Conservation (phyloP, 1,140 invertebrate genomes). For the Anthonomus grandis region DNA sequence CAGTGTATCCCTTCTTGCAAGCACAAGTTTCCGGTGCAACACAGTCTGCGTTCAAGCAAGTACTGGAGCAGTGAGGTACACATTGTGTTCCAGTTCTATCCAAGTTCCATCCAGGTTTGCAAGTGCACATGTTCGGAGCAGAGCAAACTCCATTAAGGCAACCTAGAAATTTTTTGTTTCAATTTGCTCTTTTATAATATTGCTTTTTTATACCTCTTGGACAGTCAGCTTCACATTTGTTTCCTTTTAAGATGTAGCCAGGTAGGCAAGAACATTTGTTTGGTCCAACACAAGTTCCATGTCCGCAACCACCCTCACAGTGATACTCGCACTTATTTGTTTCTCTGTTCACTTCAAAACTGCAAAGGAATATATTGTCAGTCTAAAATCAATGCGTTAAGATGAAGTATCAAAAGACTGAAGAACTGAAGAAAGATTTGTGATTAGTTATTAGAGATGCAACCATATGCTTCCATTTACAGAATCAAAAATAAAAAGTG, state of each 20-base stretch:
- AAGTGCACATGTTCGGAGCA: constrained; percentile 52
- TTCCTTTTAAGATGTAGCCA: constrained; percentile 46
- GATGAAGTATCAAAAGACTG: too few relatives aligned
- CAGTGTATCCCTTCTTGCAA: constrained; percentile 49
- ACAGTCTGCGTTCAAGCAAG: constrained; percentile 56
- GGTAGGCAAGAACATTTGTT: constrained; percentile 54
- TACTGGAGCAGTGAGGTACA: constrained; percentile 51
- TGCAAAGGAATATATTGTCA: constrained; percentile 29
- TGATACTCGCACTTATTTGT: constrained; percentile 40
- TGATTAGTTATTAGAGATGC: too few relatives aligned
- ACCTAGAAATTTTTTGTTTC: constrained; percentile 8
- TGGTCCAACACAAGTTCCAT: constrained; percentile 51
- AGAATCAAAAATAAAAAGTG: too few relatives aligned
- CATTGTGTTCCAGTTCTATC: constrained; percentile 51
- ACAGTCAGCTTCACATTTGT: constrained; percentile 58
- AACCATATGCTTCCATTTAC: too few relatives aligned
- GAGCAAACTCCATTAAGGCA: constrained; percentile 23
- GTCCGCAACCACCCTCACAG: constrained; percentile 43
- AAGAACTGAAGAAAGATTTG: too few relatives aligned
- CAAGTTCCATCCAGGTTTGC: constrained; percentile 60
- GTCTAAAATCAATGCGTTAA: too few relatives aligned
- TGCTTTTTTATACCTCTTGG: constrained; percentile 40
- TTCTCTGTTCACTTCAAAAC: constrained; percentile 32
- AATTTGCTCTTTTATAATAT: background rate
- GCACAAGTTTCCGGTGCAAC: constrained; percentile 49